Evolutionary conservation across 2,113 vertebrate genomes (phyloP), one percentile per base, ranked within the genome.

Genomic region (Orientallactaga bullata): DNA sequence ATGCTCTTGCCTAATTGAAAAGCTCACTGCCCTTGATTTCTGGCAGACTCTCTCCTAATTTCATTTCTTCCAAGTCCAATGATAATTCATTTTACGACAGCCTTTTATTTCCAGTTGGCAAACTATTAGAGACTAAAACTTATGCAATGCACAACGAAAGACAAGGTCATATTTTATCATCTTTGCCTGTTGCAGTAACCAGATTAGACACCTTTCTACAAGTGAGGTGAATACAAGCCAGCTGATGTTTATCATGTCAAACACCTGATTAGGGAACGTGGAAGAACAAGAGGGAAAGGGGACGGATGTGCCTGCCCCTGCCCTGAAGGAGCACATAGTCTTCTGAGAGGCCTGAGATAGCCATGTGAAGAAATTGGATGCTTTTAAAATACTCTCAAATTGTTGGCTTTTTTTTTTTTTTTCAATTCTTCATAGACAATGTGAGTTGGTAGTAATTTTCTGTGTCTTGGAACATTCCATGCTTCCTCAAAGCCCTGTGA

Each of bases 81-180:
- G 93, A 80, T 96, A 90, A 96, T 96, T 96, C 94, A 96, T 93
- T 95, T 95, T 94, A 51, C 95, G 95, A 95, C 85, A 96, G 79
- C 68, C 55, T 20, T 85, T 95, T 89, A 47, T 71, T 35, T 51
- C 66, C 58, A 95, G 55, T 83, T 95, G 95, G 96, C 93, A 93
- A 90, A 95, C 88, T 93, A 91, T 95, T 82, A 95, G 88, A 93
- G 72, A 74, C 94, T 95, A 84, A 93, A 95, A 93, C 95, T 97
- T 95, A 95, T 74, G 79, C 92, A 93, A 95, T 9, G 16, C 83
- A 86, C 82, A 77, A n/a, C 86, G 92, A 90, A 95, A 96, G 95
- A 95, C 96, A 97, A 97, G 93, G 93, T 93, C 96, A 73, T 95
- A 69, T 94, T 95, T 94, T 94, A 74, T 95, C 88, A 87, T 95